Base-by-base conservation (phyloP, 1,140 invertebrate genomes). In the Coelopa frigida region DNA sequence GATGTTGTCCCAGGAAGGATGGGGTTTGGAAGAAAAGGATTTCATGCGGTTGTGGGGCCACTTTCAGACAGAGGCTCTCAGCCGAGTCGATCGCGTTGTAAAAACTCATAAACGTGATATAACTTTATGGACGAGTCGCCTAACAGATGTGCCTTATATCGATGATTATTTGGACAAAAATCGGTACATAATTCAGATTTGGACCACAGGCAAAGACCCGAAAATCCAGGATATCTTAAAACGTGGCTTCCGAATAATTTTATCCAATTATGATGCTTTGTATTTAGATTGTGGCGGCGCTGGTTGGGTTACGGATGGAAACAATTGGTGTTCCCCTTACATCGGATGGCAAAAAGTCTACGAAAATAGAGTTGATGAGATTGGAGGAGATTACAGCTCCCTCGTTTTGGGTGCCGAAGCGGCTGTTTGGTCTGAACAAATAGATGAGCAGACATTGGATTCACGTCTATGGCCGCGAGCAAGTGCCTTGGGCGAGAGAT, bases 281-380 rank as follows among this genome's bases (percentile, higher is more conserved):
- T 90, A 90, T 60, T 75, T 92, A 5, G 88, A 91, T 58, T 92
- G 89, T 60, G 87, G 87, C 27, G 88, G 74, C 51, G 75, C 75
- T 12, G 74, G 74, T 3, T 82, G 79, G 79, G 77, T 82, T 4
- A 73, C 70, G 2, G 70, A 69, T 46, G 79, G 80, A 61, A 84
- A 83, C 54, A 89, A 89, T 61, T 90, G 87, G 89, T 91, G 88
- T 64, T 78, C 85, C 0, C 88, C 88, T 0, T 91, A 89, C 67
- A 91, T 86, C 61, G 83, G 85, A 3, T 92, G 89, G 89, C 87
- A 92, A 67, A 83, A 81, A 53, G 78, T 90, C 7, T 92, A 91
- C 56, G 75, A 83, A 5, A 90, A 90, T 63, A 82, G 78, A 51
- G 79, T 84, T 1, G 65, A 70, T 17, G 55, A 70, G 5, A 78